Base-by-base conservation (phyloP, 2,888 invertebrate species). In the Drosophila algonquin region DNA sequence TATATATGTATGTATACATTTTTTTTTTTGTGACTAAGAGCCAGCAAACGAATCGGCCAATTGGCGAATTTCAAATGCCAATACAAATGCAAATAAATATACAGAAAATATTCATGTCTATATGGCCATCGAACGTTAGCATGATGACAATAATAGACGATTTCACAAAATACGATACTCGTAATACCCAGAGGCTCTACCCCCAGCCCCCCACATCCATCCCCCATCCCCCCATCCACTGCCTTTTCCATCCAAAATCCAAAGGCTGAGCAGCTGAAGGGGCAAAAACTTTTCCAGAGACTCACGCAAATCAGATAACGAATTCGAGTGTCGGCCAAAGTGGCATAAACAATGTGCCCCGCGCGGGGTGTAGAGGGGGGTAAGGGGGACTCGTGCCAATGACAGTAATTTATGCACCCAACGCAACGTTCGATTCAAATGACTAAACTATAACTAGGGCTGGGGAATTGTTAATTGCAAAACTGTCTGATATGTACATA, bases 91-190 rank as follows among this genome's bases (percentile, higher is more conserved):
- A 75, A 77, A 81, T 63, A 69, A 55, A 76, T 65, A 61, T 45
- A 73, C 50, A 61, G 48, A n/a, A 53, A 27, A 61, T 32, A 60
- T 45, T 24, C 46, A 51, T 54, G 47, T 47, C 16, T 54, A 40
- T 63, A 60, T 77, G 75, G 65, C 81, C 80, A 81, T 83, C 79
- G 86, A 86, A 75, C 83, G 79, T 87, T 85, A 87, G 79, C 78
- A 85, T 85, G 83, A 87, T 85, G 88, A 85, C 86, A 85, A 85
- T 85, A 80, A 85, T 87, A 82, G 83, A 81, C 88, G 85, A 87
- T 85, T 85, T 85, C 85, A 86, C 86, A 87, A 87, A 87, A 87
- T 87, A 86, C 65, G 77, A 81, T 77, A 69, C 61, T 27, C 24
- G n/a, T 27, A 57, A 47, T 57, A 51, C 24, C 35, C 47, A 47